Conservation (phyloP, 2,113 vertebrate species). For the Entomyzon cyanotis region DNA sequence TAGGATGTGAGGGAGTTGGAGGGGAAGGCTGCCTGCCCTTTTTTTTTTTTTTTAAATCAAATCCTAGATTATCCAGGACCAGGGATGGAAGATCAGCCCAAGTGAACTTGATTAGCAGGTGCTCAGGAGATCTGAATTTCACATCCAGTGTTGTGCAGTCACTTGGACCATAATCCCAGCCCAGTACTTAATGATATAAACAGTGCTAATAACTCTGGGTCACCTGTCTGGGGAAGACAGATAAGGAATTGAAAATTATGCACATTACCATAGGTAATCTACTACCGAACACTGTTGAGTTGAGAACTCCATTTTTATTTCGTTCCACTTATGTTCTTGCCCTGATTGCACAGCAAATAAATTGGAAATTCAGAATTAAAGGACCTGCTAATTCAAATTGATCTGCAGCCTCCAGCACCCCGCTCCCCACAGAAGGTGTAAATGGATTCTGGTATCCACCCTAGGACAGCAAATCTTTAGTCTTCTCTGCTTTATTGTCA, state of each 20-base stretch:
- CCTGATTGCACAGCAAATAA: conserved; percentile 48
- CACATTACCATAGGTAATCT: conserved; percentile 59
- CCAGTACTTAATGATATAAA: conserved; percentile 64
- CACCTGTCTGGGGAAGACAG: conserved; percentile 70
- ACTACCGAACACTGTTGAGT: conserved; percentile 19
- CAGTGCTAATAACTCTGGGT: conserved; percentile 71
- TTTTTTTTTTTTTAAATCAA: not conserved
- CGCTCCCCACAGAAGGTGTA: not conserved
- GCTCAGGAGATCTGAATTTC: conserved; percentile 34
- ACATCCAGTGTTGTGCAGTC: not conserved
- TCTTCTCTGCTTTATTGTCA: not conserved
- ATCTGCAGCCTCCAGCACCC: conserved; percentile 3
- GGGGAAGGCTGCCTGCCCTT: not conserved
- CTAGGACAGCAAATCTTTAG: not conserved
- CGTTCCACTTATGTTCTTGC: not conserved
- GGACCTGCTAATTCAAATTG: conserved; percentile 12
- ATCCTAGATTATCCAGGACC: conserved; percentile 30
- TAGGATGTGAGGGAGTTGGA: not conserved
- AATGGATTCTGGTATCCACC: not conserved
- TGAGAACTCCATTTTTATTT: conserved; percentile 45
- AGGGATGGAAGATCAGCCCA: conserved; percentile 41
- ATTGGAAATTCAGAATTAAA: conserved; percentile 43
- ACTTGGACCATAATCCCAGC: conserved; percentile 40
- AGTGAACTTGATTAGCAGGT: conserved; percentile 3
- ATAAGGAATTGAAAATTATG: conserved; percentile 74